Evolutionary conservation across 2,797 vertebrate species (phyloP), one percentile per base, ranked within the genome.

Genomic region (Cottoperca gobio): DNA sequence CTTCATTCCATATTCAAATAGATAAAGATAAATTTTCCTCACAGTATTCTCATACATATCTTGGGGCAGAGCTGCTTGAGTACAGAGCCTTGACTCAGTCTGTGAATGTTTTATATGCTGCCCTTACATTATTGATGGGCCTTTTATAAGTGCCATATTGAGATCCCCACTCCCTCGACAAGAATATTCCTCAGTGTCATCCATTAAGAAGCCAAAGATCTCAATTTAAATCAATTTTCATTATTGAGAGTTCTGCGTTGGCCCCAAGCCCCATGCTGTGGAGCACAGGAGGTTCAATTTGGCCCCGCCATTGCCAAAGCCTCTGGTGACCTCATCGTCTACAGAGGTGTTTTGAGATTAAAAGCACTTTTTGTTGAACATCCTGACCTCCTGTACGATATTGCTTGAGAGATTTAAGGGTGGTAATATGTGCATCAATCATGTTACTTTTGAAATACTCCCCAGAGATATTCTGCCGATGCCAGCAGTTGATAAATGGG

Each of bases 111-210:
- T 94, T 88, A 93, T 94, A 87, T 46, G 28, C 72, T 60, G 52
- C 55, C 78, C 66, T 78, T 95, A 81, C 90, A 94, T 94, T 93
- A 93, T 94, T 94, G 85, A 95, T 93, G 86, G 75, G 72, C 61
- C 88, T 91, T 91, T 92, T 91, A 90, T 90, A 91, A 89, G 78
- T 88, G 89, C 87, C 89, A 90, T 91, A 90, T 91, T 91, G 88
- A 89, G 85, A 91, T 88, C 82, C 84, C 80, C 76, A 61, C 87
- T 89, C 80, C 86, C 78, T 77, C 59, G 57, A 85, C 81, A 86
- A 89, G 91, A 91, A 87, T 87, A 88, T 90, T 78, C 87, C 88
- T 89, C 78, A 42, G 86, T 79, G 85, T 84, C 83, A 65, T 89
- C 82, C 84, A 91, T 93, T 92, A 90, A 85, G 83, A 83, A 87